Percentiles rank a stretch among this genome's conserved stretches.
Evolutionary conservation across 2,113 vertebrate genomes (phyloP).

Genomic region (Apistogramma diplotaenia): DNA sequence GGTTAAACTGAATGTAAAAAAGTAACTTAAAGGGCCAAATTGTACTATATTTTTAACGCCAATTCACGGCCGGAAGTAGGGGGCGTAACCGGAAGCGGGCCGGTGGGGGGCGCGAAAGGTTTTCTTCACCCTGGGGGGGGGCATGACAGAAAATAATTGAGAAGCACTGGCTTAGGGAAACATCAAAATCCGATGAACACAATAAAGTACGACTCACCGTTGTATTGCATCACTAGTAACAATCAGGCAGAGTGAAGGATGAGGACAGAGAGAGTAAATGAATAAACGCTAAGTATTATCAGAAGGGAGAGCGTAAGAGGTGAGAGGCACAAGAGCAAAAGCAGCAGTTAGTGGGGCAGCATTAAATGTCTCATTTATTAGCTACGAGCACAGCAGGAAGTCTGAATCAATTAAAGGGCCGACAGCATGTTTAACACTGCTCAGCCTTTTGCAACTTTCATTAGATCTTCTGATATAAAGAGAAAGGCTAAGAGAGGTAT

Average conservation of each 20-base stretch:
- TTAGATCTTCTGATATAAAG: constrained; percentile 5
- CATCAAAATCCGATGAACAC: neutral
- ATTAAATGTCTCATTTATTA: constrained; percentile 36
- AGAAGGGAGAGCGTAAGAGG: neutral
- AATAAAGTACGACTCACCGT: neutral
- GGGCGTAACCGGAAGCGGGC: no score
- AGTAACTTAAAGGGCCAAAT: no score
- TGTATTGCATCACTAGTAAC: constrained; percentile 23
- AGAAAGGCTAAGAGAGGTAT: neutral
- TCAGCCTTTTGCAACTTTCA: constrained; percentile 44
- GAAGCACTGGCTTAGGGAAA: neutral
- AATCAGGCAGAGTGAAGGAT: neutral
- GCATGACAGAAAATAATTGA: no score
- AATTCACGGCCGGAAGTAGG: no score
- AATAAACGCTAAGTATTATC: neutral
- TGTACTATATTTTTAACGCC: no score
- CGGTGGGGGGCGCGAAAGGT: no score
- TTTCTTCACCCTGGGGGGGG: no score
- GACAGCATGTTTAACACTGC: constrained; percentile 24
- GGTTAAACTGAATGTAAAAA: no score
- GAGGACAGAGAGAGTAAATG: neutral
- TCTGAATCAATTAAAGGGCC: constrained; percentile 32
- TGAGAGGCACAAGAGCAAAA: neutral
- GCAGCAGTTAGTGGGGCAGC: neutral
- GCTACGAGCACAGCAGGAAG: constrained; percentile 17